Base-by-base conservation (phyloP, 2,888 invertebrate species). In the Pharmacophagus antenor region DNA sequence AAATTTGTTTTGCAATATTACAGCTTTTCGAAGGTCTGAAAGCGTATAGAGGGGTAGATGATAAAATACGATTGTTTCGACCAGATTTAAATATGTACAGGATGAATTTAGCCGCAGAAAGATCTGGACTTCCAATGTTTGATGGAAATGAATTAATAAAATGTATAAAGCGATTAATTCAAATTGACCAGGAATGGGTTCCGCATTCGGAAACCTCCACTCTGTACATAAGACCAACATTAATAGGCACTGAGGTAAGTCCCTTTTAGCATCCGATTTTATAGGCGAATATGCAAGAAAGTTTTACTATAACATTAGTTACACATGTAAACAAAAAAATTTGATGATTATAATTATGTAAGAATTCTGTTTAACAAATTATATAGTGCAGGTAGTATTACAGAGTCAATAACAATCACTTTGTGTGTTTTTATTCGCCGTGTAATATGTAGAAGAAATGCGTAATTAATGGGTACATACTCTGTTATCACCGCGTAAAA, bases 21-120 rank as follows among this genome's bases (percentile, higher is more conserved):
- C 86, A 99, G 98, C 91, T 99, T 65, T 99, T 99, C 80, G 99
- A 99, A 92, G 99, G 99, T 56, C 93, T 99, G 94, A 99, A 99
- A 88, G 99, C 98, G 0, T 99, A 97, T 87, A 93, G 98, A 69
- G 98, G 99, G 8, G 93, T 94, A 12, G 99, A 99, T 87, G 96
- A 96, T 60, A 95, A 94, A 87, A 96, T 99, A 68, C 92, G 99
- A 68, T 89, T 99, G 74, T 99, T 99, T 88, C 94, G 99, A 54
- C 99, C 99, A 0, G 96, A 98, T 57, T 90, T 97, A 79, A 99
- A 99, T 83, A 97, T 99, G 96, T 93, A 94, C 62, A 92, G 99
- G 68, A 97, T 99, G 97, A 95, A 96, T 74, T 78, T 92, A 59
- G 95, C 98, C 1, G 98, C 99, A 0, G 83, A 93, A 67, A 92